Percentiles rank a stretch among this genome's conserved stretches.
Conservation (phyloP, 1,140 invertebrate species). For the Dendroctonus valens region DNA sequence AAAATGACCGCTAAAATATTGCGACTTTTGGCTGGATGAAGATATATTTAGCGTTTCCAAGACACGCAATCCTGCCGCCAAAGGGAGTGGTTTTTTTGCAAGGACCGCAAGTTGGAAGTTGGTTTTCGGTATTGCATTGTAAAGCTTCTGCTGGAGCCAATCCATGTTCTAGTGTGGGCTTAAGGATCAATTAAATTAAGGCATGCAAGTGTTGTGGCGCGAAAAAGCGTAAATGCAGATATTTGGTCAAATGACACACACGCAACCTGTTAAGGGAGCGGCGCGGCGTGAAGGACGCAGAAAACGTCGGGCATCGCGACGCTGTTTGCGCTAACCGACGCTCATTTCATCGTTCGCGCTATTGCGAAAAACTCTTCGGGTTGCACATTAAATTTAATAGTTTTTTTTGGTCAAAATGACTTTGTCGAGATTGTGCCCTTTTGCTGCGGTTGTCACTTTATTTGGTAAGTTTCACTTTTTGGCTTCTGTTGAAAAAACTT, state of each 20-base stretch:
- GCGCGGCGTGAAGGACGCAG: constrained; percentile 1
- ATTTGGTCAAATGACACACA: constrained; percentile 4
- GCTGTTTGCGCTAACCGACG: constrained; percentile 2
- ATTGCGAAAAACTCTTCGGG: constrained; percentile 3
- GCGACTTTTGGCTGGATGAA: too few relatives aligned
- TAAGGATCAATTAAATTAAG: background rate
- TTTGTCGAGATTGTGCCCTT: background rate
- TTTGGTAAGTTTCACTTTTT: background rate
- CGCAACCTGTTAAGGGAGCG: constrained; percentile 15
- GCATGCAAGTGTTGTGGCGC: background rate
- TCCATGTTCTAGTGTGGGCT: too few relatives aligned
- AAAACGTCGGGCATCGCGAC: constrained; percentile 1
- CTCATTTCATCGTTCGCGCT: constrained; percentile 12
- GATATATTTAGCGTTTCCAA: too few relatives aligned
- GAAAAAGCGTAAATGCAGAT: constrained; percentile 2
- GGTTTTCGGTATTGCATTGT: too few relatives aligned
- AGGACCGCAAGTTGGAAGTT: too few relatives aligned
- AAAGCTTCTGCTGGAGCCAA: too few relatives aligned
- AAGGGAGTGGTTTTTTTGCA: too few relatives aligned
- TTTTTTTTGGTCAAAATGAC: background rate
- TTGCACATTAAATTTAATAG: background rate
- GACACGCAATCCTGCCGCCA: too few relatives aligned
- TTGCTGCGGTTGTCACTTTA: background rate
- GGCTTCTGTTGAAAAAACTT: background rate
- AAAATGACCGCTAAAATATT: too few relatives aligned